Conservation (phyloP, 2,113 vertebrate genomes). For the Gymnogyps californianus region DNA sequence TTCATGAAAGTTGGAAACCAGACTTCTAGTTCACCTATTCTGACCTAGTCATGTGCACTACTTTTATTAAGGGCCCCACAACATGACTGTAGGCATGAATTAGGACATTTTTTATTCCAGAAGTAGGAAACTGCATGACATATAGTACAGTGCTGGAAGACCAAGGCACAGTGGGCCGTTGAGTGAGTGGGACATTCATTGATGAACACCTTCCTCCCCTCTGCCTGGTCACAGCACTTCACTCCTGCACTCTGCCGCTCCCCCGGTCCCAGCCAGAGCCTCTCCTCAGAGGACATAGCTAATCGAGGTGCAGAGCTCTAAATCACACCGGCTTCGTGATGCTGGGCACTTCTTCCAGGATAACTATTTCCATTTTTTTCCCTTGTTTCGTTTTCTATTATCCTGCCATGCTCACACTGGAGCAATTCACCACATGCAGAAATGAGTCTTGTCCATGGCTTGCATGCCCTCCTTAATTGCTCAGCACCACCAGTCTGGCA, state of each 20-base stretch:
- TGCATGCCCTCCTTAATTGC: fast-evolving
- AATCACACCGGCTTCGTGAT: not conserved
- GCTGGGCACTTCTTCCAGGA: not conserved
- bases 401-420: not conserved
- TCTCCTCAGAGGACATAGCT: not conserved
- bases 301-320: not conserved
- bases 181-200: not conserved
- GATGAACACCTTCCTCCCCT: not conserved
- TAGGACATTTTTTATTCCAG: not conserved
- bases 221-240: fast-evolving
- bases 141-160: not conserved
- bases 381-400: not conserved
- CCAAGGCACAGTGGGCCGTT: not conserved
- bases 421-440: not conserved
- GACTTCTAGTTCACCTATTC: not conserved
- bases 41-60: not conserved
- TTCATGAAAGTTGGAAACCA: not conserved
- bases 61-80: not conserved
- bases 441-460: not conserved
- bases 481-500: not conserved
- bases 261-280: not conserved
- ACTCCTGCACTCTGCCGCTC: not conserved
- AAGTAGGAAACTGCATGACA: not conserved
- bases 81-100: not conserved
- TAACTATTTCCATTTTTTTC: not conserved